A percentile compares a stretch with the other conserved stretches of the same genome.
Conservation (phyloP, 92 coral and sea anemone genomes). For the Siderastrea radians region DNA sequence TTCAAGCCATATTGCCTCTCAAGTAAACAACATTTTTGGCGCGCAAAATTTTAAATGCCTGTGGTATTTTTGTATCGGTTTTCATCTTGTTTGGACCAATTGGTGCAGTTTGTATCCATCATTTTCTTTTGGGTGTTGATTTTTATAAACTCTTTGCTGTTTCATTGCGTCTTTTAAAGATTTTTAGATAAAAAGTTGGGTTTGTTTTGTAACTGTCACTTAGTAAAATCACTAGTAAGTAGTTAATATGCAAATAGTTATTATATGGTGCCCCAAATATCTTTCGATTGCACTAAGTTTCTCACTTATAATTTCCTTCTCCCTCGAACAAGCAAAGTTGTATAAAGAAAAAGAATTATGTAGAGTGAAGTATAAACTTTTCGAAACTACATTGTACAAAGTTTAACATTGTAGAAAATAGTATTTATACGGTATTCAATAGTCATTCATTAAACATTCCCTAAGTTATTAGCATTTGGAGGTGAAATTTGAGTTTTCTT, state of each 20-base stretch:
- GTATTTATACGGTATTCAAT: neutral
- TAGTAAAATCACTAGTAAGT: neutral
- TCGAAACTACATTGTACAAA: neutral
- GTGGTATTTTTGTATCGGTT: neutral
- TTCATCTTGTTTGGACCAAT: neutral
- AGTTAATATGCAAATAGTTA: neutral
- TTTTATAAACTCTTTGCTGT: neutral
- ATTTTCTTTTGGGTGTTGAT: neutral
- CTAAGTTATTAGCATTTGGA: neutral
- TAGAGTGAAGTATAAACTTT: neutral
- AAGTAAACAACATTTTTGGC: conserved; percentile 51
- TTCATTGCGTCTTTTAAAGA: neutral
- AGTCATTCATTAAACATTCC: neutral
- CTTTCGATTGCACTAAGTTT: no score
- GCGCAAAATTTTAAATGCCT: conserved; percentile 51
- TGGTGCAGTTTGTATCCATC: neutral
- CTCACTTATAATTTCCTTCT: neutral
- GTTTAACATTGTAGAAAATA: neutral
- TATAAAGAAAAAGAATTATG: neutral
- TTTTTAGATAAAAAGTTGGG: conserved; percentile 6
- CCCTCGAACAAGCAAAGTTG: neutral
- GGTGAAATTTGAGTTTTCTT: neutral
- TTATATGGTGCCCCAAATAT: neutral
- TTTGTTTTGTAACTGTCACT: conserved; percentile 9
- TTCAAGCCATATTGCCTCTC: neutral